Evolutionary conservation across 2,797 vertebrate species (phyloP).

Genomic region (Etheostoma nigrum): DNA sequence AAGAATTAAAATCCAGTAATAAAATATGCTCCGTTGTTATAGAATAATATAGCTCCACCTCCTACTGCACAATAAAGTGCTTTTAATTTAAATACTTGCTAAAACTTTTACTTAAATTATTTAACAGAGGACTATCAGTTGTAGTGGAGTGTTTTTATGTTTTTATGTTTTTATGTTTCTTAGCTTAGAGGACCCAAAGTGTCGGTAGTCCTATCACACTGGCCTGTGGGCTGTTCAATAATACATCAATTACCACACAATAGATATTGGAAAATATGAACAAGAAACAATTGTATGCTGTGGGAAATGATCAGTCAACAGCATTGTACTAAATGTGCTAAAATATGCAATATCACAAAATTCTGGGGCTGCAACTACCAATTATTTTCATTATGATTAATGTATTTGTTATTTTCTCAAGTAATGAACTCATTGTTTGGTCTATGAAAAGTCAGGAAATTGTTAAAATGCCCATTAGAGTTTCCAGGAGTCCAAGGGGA

Average conservation of each 20-base stretch:
- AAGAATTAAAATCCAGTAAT: not conserved
- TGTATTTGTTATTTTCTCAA: not conserved
- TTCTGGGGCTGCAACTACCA: not conserved
- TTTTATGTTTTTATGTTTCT: not conserved
- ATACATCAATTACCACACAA: not conserved
- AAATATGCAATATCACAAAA: not conserved
- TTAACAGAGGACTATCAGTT: not conserved
- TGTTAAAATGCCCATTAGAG: not conserved
- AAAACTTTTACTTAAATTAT: not conserved
- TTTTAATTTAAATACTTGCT: not conserved
- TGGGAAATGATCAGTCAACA: not conserved
- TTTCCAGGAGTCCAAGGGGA: not conserved
- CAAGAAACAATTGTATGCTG: not conserved
- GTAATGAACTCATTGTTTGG: not conserved
- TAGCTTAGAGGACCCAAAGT: not conserved
- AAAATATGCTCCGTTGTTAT: not conserved
- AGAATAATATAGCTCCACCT: not conserved
- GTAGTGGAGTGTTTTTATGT: not conserved
- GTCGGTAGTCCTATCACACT: not conserved
- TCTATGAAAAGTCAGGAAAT: not conserved
- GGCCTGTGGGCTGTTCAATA: not conserved
- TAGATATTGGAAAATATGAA: not conserved
- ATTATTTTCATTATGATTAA: not conserved
- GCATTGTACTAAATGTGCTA: not conserved
- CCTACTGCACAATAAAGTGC: not conserved